phyloP scores from a whole-genome alignment of 2,888 invertebrate genomes.

The Arenicola marina region DNA sequence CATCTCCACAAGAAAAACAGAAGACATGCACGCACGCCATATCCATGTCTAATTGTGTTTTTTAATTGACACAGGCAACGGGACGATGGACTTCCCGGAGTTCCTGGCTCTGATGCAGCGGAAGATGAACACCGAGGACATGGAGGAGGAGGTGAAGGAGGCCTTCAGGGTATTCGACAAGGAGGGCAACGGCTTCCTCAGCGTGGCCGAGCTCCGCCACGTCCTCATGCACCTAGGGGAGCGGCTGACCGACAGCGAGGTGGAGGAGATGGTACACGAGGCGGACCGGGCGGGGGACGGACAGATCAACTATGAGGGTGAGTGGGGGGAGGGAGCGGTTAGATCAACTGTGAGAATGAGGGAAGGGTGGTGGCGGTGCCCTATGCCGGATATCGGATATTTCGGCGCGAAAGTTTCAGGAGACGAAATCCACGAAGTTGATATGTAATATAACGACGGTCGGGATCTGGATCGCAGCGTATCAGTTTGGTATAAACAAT shows the following conservation, averaged over 20 bases:
- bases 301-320: constrained; percentile 22
- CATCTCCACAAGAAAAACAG: too few species aligned
- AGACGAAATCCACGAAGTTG: not conserved
- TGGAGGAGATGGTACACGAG: constrained; percentile 19
- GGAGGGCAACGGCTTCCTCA: constrained; percentile 19
- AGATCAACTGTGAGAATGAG: not conserved
- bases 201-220: constrained; percentile 13
- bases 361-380: too few species aligned
- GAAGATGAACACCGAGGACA: constrained; percentile 5
- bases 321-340: not conserved
- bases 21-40: too few species aligned
- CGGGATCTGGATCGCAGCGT: too few species aligned
- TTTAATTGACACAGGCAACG: too few species aligned
- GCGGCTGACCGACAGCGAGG: constrained; percentile 19
- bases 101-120: constrained; percentile 7
- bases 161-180: constrained; percentile 17
- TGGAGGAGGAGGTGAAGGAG: constrained; percentile 12
- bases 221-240: constrained; percentile 16
- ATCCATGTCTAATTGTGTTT: too few species aligned
- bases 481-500: not conserved
- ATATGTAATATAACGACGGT: not conserved
- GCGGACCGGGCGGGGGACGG: constrained; percentile 18
- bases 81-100: constrained; percentile 8
- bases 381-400: too few species aligned
- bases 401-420: not conserved